phyloP scores from a whole-genome alignment of 2,113 vertebrate species.

The Galemys pyrenaicus region DNA sequence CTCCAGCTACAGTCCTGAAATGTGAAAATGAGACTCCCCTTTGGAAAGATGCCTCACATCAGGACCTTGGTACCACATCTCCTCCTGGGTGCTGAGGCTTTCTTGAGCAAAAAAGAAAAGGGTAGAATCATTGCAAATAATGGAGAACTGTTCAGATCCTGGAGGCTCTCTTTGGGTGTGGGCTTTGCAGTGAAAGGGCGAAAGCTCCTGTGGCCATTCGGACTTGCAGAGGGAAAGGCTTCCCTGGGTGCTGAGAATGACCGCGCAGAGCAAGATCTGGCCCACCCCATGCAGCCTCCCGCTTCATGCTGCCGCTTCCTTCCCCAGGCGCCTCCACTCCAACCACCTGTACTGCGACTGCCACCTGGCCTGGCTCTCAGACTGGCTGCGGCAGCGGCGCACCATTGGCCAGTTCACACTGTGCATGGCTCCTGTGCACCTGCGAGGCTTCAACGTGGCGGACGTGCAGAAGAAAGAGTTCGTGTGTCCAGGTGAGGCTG shows the following conservation, averaged over 20 bases:
- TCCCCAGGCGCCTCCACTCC: constrained; percentile 94
- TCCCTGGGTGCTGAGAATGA: neutral
- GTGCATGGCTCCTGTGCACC: constrained; percentile 95
- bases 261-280: neutral
- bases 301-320: neutral
- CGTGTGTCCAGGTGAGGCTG: constrained; percentile 91
- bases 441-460: constrained; percentile 96
- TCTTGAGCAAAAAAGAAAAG: neutral
- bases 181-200: neutral
- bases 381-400: constrained; percentile 95
- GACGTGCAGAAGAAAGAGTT: constrained; percentile 99
- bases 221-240: neutral
- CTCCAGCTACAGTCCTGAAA: neutral
- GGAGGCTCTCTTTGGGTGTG: neutral
- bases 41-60: neutral
- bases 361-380: constrained; percentile 98
- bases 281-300: accelerated
- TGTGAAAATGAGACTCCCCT: neutral
- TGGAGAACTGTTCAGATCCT: neutral
- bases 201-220: neutral
- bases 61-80: neutral
- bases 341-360: constrained; percentile 98
- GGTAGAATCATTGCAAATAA: neutral
- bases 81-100: neutral
- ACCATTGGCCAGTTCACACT: constrained; percentile 97